phyloP scores from a whole-genome alignment of 2,113 vertebrate species.

The Eptatretus burgeri region DNA sequence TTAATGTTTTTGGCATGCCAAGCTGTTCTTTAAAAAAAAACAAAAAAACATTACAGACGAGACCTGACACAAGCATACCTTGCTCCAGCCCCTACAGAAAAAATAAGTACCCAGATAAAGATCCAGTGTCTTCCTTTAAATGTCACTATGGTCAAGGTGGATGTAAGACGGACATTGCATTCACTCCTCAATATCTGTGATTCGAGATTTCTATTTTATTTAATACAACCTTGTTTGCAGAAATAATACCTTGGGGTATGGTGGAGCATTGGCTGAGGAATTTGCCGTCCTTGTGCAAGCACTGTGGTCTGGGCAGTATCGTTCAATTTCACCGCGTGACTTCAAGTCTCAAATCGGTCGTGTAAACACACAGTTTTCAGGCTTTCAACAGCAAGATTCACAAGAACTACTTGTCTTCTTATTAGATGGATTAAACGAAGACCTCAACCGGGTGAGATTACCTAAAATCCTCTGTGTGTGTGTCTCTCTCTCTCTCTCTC shows the following conservation, averaged over 20 bases:
- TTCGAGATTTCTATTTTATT: constrained; percentile 6
- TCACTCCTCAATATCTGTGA: background rate
- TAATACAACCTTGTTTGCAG: constrained; percentile 17
- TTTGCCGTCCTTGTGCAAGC: constrained; percentile 92
- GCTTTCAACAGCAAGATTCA: constrained; percentile 77
- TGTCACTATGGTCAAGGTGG: background rate
- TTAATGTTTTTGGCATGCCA: too few species aligned
- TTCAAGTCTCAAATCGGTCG: constrained; percentile 86
- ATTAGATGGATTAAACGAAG: constrained; percentile 90
- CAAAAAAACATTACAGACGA: too few species aligned
- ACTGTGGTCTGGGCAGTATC: constrained; percentile 66
- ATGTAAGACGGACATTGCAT: background rate
- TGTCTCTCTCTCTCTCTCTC: too few species aligned
- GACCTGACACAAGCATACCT: too few species aligned
- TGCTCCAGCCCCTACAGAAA: too few species aligned
- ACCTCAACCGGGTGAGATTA: constrained; percentile 62
- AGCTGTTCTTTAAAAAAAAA: too few species aligned
- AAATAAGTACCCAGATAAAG: too few species aligned
- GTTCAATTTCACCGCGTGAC: constrained; percentile 63
- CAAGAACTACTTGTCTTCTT: constrained; percentile 84
- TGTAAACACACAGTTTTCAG: constrained; percentile 73
- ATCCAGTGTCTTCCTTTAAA: background rate
- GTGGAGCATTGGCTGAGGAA: constrained; percentile 89
- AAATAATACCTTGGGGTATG: constrained; percentile 64
- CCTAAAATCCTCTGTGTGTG: too few species aligned